Evolutionary conservation across 2,113 vertebrate species (phyloP), one percentile per base, ranked within the genome.

Genomic region (Phalacrocorax aristotelis): DNA sequence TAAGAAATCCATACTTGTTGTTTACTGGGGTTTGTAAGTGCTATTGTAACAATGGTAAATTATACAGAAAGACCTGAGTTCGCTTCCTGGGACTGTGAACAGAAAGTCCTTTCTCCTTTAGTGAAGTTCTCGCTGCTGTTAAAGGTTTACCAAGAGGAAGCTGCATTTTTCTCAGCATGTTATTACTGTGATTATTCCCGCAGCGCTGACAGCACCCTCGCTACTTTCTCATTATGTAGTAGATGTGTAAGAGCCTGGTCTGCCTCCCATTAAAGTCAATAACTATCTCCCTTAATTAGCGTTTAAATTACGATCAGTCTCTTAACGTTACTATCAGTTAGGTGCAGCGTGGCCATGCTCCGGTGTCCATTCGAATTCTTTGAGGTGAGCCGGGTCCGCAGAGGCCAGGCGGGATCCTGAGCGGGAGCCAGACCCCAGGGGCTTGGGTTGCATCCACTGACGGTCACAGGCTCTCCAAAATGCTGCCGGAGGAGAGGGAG

Each of bases 251-350:
- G 22, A 94, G 66, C 62, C 81, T 38, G n/a, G 23, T 86, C 81
- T 83, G 51, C 42, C 55, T 89, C 60, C 93, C 81, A 62, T 91
- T 95, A 54, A 89, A 95, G 74, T 95, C 94, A 94, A 90, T 96
- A 95, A 66, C 58, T 58, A 83, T 94, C 89, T 87, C 46, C 75
- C 71, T 94, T 88, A 94, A 93, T 96, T 95, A 93, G 87, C 3
- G 9, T 58, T 81, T 82, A 29, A 87, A 93, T 95, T 70, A 95
- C 3, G 0, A 77, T 79, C 66, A 54, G 62, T 90, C 84, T 95
- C 80, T 93, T 76, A 93, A 89, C 80, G 46, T 89, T 64, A 78
- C 89, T 89, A 75, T 82, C 89, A 89, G 49, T 84, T 74, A 94
- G 81, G 70, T 65, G 57, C 52, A 46, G 65, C 6, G 0, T 1